These are phyloP conservation scores for Pyrrhosoma nymphula DNA, from an alignment of 2,888 invertebrate genomes.

Conservation along the genomic window DNA sequence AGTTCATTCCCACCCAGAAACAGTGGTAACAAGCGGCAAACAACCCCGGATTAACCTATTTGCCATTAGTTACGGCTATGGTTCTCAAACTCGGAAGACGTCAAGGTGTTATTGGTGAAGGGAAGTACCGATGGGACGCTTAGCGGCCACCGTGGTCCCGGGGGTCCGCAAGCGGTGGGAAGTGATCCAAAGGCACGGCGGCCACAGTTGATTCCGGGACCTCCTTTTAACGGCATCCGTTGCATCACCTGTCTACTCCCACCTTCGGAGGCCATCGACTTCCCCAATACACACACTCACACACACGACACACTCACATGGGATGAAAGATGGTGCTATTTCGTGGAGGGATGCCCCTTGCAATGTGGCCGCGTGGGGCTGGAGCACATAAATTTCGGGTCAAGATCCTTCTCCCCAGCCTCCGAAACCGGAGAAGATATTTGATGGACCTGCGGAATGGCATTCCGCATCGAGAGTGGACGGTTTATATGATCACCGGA, in stretches of 20 bases:
- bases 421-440: neutral
- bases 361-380: neutral
- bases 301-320: too few relatives aligned
- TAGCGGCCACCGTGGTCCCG: neutral
- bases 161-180: neutral
- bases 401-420: neutral
- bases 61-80: neutral
- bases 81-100: neutral
- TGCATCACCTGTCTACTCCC: neutral
- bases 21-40: neutral
- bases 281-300: neutral
- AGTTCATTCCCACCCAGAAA: too few relatives aligned
- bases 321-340: neutral
- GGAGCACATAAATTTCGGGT: neutral
- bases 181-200: neutral
- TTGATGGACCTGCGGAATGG: neutral
- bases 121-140: neutral
- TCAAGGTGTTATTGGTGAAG: neutral
- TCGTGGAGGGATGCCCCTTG: neutral
- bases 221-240: neutral
- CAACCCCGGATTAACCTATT: neutral
- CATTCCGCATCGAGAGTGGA: neutral
- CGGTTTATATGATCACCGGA: neutral
- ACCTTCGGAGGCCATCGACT: neutral
- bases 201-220: neutral